Conservation (phyloP, 2,888 invertebrate species). For the Neoitamus cyanurus region DNA sequence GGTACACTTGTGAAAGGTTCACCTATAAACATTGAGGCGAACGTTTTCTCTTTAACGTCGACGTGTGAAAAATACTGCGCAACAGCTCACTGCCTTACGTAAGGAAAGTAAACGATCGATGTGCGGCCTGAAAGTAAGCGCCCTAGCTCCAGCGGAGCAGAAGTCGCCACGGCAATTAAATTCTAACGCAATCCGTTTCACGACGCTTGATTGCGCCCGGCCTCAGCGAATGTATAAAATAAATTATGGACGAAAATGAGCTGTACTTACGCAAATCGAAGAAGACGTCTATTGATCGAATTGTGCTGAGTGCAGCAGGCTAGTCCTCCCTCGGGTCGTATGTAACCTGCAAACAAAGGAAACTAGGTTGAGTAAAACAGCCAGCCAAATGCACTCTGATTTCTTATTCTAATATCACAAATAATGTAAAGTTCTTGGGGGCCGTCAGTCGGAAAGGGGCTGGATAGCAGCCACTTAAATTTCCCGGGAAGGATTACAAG, state of each 20-base stretch:
- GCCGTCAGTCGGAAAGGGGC: neutral
- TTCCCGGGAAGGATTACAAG: neutral
- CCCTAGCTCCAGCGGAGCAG: neutral
- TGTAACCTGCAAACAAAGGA: neutral
- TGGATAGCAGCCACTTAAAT: neutral
- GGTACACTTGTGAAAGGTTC: conserved; percentile 6
- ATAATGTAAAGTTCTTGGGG: neutral
- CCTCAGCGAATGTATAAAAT: neutral
- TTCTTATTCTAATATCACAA: neutral
- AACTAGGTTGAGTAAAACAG: neutral
- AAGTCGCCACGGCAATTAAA: neutral
- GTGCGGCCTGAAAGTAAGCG: neutral
- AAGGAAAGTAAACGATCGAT: conserved; percentile 33
- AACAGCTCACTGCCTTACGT: conserved; percentile 25
- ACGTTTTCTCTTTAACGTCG: neutral
- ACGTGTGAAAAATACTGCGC: conserved; percentile 33
- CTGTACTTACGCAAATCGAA: conserved; percentile 21
- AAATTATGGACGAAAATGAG: neutral
- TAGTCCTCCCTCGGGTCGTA: neutral
- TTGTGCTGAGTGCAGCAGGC: neutral
- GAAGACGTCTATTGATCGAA: conserved; percentile 6
- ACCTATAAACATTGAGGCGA: neutral
- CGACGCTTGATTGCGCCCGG: neutral
- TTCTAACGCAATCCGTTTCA: conserved; percentile 24
- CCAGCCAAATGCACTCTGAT: neutral